Evolutionary conservation across 2,888 invertebrate genomes (phyloP).

Genomic region (Koerneria pararmatus): DNA sequence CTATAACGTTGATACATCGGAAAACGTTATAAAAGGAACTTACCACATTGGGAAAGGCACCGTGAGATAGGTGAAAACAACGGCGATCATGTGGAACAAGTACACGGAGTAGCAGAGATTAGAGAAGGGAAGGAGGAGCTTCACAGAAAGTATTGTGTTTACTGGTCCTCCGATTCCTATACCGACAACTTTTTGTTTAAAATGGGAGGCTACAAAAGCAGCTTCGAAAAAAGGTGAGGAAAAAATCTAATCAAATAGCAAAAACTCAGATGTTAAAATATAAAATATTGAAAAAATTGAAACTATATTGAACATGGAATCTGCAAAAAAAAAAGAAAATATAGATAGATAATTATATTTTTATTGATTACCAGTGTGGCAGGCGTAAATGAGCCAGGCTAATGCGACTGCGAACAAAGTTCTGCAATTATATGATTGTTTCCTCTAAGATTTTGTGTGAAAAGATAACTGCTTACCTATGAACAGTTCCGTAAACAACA

Average conservation of each 20-base stretch:
- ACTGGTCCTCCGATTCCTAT: conserved; percentile 51
- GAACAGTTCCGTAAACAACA: conserved; percentile 55
- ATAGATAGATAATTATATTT: no score
- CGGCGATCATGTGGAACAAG: conserved; percentile 60
- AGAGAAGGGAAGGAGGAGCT: conserved; percentile 55
- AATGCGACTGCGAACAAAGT: conserved; percentile 58
- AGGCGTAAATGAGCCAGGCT: conserved; percentile 59
- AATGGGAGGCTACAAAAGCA: neutral
- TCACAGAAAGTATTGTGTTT: conserved; percentile 50
- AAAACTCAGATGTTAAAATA: no score
- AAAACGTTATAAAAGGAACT: neutral
- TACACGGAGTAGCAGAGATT: conserved; percentile 59
- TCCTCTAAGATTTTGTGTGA: neutral
- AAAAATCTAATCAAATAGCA: no score
- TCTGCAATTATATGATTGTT: conserved; percentile 35
- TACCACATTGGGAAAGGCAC: conserved; percentile 54
- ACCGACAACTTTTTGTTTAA: neutral
- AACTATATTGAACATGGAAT: no score
- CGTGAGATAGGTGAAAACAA: conserved; percentile 57
- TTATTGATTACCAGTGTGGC: conserved; percentile 46
- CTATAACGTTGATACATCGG: no score
- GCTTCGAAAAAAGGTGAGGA: neutral
- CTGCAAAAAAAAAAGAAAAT: no score
- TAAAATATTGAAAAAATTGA: no score
- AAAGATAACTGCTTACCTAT: conserved; percentile 26